Percentiles rank a stretch among this genome's conserved stretches.
Evolutionary conservation across 2,888 invertebrate genomes (phyloP).

Genomic region (Cyclophora albipunctata): DNA sequence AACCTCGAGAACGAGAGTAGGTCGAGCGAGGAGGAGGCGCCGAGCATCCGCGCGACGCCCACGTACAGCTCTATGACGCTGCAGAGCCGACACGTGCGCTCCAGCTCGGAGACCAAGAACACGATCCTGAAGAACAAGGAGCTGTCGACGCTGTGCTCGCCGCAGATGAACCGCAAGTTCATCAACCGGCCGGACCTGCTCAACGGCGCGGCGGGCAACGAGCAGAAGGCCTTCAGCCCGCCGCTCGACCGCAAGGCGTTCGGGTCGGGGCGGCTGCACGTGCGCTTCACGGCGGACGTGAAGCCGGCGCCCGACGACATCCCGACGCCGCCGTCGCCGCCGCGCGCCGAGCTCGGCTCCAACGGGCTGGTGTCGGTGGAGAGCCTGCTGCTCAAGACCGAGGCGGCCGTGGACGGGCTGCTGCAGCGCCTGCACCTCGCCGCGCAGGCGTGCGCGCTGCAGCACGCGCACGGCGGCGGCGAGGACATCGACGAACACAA

Average conservation of each 20-base stretch:
- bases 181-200: conserved; percentile 60
- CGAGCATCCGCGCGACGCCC: conserved; percentile 41
- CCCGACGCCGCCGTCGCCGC: conserved; percentile 66
- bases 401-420: conserved; percentile 80
- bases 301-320: conserved; percentile 47
- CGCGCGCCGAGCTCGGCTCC: conserved; percentile 62
- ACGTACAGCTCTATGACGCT: conserved; percentile 61
- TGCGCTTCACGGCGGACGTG: conserved; percentile 64
- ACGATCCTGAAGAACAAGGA: conserved; percentile 66
- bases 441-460: conserved; percentile 81
- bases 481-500: conserved; percentile 84
- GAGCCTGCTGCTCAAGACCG: conserved; percentile 79
- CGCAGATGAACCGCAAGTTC: conserved; percentile 71
- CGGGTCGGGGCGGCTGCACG: conserved; percentile 49
- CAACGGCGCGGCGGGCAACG: conserved; percentile 57
- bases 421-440: conserved; percentile 81
- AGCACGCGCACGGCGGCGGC: conserved; percentile 85
- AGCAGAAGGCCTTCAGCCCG: conserved; percentile 53
- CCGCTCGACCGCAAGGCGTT: conserved; percentile 55
- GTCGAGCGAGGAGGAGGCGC: conserved; percentile 48
- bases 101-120: conserved; percentile 65
- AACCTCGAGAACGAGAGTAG: conserved; percentile 73
- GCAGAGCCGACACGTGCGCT: conserved; percentile 61
- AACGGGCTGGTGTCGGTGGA: conserved; percentile 77
- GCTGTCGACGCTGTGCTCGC: conserved; percentile 68